These are phyloP conservation scores for Platygyra sinensis DNA, from an alignment of 64 coral and sea anemone genomes.

Conservation along the genomic window DNA sequence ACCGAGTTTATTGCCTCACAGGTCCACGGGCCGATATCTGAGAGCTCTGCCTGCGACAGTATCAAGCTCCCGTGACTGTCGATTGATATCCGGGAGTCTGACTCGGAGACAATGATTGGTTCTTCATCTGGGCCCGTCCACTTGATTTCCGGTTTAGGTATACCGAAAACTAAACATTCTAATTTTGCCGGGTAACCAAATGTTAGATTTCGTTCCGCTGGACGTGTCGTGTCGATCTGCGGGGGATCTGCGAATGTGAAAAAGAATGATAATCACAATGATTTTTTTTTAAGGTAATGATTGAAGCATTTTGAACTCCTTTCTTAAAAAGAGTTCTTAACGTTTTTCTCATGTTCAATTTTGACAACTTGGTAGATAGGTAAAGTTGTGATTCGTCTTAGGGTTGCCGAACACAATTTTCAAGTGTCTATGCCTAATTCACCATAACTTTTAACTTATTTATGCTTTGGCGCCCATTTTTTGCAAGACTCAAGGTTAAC, in stretches of 20 bases:
- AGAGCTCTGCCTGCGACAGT: neutral
- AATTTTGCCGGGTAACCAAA: neutral
- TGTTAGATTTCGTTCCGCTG: neutral
- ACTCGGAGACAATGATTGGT: neutral
- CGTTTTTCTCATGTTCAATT: too few relatives aligned
- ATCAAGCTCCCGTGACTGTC: neutral
- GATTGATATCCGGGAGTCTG: neutral
- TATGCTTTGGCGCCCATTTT: too few relatives aligned
- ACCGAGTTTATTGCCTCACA: neutral
- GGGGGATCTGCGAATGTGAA: neutral
- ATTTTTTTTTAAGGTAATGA: neutral
- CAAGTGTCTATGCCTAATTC: too few relatives aligned
- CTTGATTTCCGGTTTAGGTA: neutral
- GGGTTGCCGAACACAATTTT: too few relatives aligned
- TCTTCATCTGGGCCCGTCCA: neutral
- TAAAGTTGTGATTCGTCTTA: too few relatives aligned
- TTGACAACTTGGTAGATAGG: too few relatives aligned
- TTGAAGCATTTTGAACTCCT: neutral
- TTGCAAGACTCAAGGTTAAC: too few relatives aligned
- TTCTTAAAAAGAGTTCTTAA: too few relatives aligned
- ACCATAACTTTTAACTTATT: too few relatives aligned
- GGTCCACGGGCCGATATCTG: neutral
- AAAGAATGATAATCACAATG: neutral
- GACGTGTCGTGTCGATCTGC: neutral
- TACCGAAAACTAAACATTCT: neutral